These are phyloP conservation scores for Cichladusa arquata DNA, from an alignment of 2,113 vertebrate genomes.

Conservation along the genomic window DNA sequence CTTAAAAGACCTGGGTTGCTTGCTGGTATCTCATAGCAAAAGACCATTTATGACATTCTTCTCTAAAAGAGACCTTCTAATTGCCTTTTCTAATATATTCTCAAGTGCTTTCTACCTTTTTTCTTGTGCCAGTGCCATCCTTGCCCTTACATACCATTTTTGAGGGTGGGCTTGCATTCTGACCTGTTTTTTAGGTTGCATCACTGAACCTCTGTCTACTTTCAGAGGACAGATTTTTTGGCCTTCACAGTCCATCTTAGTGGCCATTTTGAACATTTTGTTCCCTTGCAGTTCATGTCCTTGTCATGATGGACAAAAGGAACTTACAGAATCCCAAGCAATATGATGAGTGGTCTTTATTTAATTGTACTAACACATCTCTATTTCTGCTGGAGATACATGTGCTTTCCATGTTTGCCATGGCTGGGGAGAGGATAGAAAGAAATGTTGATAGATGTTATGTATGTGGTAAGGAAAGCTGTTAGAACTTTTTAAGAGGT, in stretches of 20 bases:
- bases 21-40: not conserved
- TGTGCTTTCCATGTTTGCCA: not conserved
- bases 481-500: not conserved
- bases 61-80: not conserved
- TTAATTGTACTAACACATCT: not conserved
- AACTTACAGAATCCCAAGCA: not conserved
- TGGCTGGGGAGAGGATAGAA: not conserved
- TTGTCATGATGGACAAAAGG: not conserved
- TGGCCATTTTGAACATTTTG: not conserved
- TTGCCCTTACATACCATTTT: accelerated
- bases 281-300: not conserved
- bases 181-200: not conserved
- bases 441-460: not conserved
- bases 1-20: not conserved
- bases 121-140: not conserved
- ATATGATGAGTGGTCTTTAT: not conserved
- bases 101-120: not conserved
- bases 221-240: not conserved
- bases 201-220: not conserved
- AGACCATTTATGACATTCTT: not conserved
- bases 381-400: not conserved
- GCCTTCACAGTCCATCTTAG: not conserved
- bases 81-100: not conserved
- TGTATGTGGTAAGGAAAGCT: not conserved
- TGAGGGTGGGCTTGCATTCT: not conserved